Evolutionary conservation across 2,113 vertebrate genomes (phyloP).

Genomic region (Trochalopteron elliotii): DNA sequence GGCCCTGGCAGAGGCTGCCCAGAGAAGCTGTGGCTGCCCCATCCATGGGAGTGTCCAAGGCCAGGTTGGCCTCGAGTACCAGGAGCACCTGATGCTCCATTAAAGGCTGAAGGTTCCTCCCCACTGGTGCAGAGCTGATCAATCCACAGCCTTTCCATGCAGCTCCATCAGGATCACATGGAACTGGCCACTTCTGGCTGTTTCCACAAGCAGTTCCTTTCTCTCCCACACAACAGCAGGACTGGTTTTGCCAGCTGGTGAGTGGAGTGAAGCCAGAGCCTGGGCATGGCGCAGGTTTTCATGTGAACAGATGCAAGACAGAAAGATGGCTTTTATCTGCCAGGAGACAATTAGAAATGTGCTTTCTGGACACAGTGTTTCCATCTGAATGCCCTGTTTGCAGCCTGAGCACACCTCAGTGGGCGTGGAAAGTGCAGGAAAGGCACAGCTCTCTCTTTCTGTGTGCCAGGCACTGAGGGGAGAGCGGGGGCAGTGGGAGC

Average conservation of each 20-base stretch:
- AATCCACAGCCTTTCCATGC: not conserved
- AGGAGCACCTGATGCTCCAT: not conserved
- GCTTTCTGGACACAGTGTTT: not conserved
- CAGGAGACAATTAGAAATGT: constrained; percentile 21
- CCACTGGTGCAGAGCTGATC: not conserved
- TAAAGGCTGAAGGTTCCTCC: not conserved
- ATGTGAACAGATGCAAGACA: not conserved
- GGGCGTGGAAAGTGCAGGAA: not conserved
- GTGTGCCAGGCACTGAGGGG: not conserved
- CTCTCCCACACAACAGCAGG: not conserved
- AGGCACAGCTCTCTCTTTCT: not conserved
- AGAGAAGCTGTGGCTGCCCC: not conserved
- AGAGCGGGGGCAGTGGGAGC: rapidly evolving
- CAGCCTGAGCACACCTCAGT: not conserved
- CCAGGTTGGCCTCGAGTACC: not conserved
- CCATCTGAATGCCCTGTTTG: not conserved
- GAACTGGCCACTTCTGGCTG: not conserved
- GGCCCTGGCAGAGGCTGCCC: not conserved
- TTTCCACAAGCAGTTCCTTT: not conserved
- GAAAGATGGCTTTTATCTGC: constrained; percentile 17
- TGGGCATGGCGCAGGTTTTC: not conserved
- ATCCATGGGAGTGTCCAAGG: not conserved
- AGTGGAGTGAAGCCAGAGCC: not conserved
- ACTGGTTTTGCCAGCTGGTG: not conserved
- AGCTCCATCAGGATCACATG: not conserved